Evolutionary conservation across 2,113 vertebrate species (phyloP).

Genomic region (Oreochromis tanganicae): DNA sequence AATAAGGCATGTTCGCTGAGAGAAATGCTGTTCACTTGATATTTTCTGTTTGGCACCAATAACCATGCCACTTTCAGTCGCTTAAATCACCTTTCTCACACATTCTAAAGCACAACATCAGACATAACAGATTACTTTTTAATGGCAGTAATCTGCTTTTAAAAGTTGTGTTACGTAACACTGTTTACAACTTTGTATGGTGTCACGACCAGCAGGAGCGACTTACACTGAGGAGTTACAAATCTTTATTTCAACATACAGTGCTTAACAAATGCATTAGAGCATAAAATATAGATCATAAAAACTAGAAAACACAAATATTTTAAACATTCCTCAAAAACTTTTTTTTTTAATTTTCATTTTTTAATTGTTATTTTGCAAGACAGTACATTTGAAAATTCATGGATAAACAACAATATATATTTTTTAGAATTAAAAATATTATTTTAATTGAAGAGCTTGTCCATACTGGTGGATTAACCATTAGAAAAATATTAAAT

Average conservation of each 20-base stretch:
- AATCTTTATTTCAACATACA: background rate
- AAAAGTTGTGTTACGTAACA: background rate
- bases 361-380: fast-evolving
- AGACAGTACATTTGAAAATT: background rate
- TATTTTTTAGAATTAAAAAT: background rate
- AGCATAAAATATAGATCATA: background rate
- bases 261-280: background rate
- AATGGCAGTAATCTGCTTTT: background rate
- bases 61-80: background rate
- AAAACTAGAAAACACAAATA: background rate
- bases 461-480: background rate
- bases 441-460: background rate
- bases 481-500: background rate
- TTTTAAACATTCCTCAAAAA: background rate
- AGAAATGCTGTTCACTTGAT: background rate
- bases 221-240: background rate
- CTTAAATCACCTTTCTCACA: background rate
- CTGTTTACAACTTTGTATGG: background rate
- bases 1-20: background rate
- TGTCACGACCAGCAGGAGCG: background rate
- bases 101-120: background rate
- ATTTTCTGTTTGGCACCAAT: background rate
- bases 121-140: background rate
- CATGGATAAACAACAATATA: background rate
- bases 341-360: background rate